These are phyloP conservation scores for Aphis craccivora DNA, from an alignment of 1,140 invertebrate species.

Conservation along the genomic window DNA sequence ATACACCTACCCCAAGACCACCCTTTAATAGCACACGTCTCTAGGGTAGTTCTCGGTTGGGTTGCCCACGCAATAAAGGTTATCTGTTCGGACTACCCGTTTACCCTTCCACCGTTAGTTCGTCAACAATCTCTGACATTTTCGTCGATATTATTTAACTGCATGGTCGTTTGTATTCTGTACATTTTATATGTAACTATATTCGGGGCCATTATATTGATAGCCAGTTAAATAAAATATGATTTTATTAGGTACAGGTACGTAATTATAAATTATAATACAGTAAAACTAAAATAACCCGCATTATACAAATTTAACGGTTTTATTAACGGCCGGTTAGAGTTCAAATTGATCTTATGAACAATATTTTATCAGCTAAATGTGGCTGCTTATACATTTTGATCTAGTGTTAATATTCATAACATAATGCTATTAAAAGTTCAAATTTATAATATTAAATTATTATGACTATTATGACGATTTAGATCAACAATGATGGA, in stretches of 20 bases:
- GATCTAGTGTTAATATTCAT: background rate
- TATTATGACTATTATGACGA: background rate
- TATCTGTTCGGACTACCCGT: conserved; percentile 46
- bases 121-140: conserved; percentile 36
- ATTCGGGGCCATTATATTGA: background rate
- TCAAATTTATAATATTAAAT: background rate
- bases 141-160: conserved; percentile 21
- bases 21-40: conserved; percentile 47
- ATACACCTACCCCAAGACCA: background rate
- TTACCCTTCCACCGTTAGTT: conserved; percentile 16
- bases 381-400: background rate
- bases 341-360: background rate
- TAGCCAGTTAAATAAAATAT: background rate
- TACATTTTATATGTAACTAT: background rate
- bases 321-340: background rate
- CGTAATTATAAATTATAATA: background rate
- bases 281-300: background rate
- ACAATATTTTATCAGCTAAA: background rate
- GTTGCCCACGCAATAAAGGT: conserved; percentile 44
- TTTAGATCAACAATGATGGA: background rate
- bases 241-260: background rate
- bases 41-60: conserved; percentile 36
- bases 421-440: background rate
- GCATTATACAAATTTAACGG: background rate
- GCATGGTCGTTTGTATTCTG: background rate